Conservation (phyloP, 2,113 vertebrate species). For the Catharus fuscescens region DNA sequence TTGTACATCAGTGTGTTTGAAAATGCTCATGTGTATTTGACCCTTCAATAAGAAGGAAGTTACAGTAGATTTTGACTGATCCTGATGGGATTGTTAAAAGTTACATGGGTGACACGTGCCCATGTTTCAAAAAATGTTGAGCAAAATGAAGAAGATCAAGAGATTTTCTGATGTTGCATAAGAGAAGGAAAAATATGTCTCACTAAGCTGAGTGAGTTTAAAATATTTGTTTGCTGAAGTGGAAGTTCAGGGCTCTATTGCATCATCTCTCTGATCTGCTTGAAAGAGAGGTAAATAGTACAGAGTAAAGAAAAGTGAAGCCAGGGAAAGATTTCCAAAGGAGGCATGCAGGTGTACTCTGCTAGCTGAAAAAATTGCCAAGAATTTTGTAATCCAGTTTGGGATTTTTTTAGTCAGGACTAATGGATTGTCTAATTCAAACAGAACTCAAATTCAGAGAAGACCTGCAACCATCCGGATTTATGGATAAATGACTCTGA, state of each 20-base stretch:
- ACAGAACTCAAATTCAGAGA: neutral
- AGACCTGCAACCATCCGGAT: neutral
- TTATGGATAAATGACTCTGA: neutral
- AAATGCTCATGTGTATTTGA: neutral
- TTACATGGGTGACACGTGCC: fast-evolving
- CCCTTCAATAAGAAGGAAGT: neutral
- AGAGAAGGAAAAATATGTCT: neutral
- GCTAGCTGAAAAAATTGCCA: neutral
- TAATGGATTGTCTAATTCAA: neutral
- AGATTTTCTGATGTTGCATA: neutral
- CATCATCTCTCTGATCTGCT: neutral
- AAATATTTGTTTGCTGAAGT: neutral
- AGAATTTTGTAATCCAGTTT: neutral
- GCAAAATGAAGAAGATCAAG: neutral
- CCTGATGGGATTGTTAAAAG: neutral
- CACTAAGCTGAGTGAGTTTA: neutral
- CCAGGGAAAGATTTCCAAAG: neutral
- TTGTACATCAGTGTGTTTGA: neutral
- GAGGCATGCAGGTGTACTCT: neutral
- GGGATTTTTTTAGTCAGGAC: neutral
- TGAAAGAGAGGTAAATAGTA: neutral
- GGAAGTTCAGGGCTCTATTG: neutral
- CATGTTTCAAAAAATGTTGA: neutral
- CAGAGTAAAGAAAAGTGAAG: neutral
- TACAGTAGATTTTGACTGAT: neutral